Base-by-base conservation (phyloP, 1,140 invertebrate species). In the Choristoneura fumiferana region DNA sequence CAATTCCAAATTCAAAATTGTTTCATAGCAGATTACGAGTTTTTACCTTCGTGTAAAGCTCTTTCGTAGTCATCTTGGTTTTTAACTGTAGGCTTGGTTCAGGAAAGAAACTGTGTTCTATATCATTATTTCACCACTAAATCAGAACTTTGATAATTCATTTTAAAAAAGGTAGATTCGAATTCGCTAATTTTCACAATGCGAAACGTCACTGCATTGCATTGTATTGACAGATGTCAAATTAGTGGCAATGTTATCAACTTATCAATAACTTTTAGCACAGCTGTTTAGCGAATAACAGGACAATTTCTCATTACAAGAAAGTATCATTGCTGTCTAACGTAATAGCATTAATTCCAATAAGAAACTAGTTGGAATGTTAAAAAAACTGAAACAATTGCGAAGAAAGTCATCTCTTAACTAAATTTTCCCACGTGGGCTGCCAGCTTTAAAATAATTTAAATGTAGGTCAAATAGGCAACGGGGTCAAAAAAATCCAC, bases 21-120 rank as follows among this genome's bases (percentile, higher is more conserved):
- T 57, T 53, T 61, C 9, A 61, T 37, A 14, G 58, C 40, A 64
- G 59, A 63, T 58, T 45, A 63, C 45, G 54, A 67, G 67, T 58
- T 58, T 69, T 81, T 89, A 91, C 89, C 88, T 90, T 91, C 13
- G 89, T 90, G 59, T 91, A 91, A 12, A 91, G 70, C 70, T 91
- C 89, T 67, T 89, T 84, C 34, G 89, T 89, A 49, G 89, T 91
- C 89, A 91, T 91, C 65, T 79, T 87, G 60, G 57, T 59, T 67
- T 71, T 67, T 62, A 34, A 56, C 38, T 49, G 35, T 63, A 55
- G 37, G 38, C 57, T 55, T 54, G 65, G 37, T 62, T 58, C 65
- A 67, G 65, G 57, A 62, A 69, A 55, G 67, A 36, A 77, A 69
- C 52, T 71, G 60, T 58, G 52, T 64, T 63, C 54, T 70, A 57